phyloP scores from a whole-genome alignment of 2,888 invertebrate species.

The Geotrupes spiniger region DNA sequence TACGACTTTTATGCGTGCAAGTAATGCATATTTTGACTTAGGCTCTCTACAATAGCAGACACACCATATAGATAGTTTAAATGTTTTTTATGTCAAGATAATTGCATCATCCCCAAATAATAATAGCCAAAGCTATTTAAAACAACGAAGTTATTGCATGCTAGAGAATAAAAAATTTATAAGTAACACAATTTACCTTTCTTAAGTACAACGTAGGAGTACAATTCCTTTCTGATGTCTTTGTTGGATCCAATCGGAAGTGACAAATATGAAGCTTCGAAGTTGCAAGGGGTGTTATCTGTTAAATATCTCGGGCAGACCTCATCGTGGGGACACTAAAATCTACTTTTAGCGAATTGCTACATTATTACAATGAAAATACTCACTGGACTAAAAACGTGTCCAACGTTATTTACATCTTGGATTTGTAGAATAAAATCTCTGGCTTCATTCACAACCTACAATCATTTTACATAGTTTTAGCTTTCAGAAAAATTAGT shows the following conservation, averaged over 20 bases:
- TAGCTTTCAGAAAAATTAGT: too few relatives aligned
- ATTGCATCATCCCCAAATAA: too few relatives aligned
- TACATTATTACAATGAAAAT: constrained; percentile 20
- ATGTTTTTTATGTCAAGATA: too few relatives aligned
- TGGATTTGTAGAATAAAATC: constrained; percentile 69
- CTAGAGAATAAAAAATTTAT: not conserved
- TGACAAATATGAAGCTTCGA: constrained; percentile 61
- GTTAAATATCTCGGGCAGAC: constrained; percentile 70
- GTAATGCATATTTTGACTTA: too few relatives aligned
- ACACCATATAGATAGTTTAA: too few relatives aligned
- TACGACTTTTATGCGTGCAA: too few relatives aligned
- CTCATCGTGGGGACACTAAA: constrained; percentile 78
- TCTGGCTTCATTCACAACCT: constrained; percentile 76
- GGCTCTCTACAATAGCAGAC: too few relatives aligned
- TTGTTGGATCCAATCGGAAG: constrained; percentile 53
- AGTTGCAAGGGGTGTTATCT: constrained; percentile 75
- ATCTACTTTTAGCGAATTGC: constrained; percentile 12
- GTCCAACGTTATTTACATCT: constrained; percentile 49
- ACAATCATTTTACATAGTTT: constrained; percentile 8
- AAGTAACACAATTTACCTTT: constrained; percentile 58
- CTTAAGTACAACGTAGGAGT: constrained; percentile 77
- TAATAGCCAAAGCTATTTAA: too few relatives aligned
- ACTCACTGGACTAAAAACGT: constrained; percentile 76
- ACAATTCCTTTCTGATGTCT: constrained; percentile 57
- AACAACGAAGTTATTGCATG: too few relatives aligned